Evolutionary conservation across 2,797 vertebrate species (phyloP), one percentile per base, ranked within the genome.

Genomic region (Sylvia borin): DNA sequence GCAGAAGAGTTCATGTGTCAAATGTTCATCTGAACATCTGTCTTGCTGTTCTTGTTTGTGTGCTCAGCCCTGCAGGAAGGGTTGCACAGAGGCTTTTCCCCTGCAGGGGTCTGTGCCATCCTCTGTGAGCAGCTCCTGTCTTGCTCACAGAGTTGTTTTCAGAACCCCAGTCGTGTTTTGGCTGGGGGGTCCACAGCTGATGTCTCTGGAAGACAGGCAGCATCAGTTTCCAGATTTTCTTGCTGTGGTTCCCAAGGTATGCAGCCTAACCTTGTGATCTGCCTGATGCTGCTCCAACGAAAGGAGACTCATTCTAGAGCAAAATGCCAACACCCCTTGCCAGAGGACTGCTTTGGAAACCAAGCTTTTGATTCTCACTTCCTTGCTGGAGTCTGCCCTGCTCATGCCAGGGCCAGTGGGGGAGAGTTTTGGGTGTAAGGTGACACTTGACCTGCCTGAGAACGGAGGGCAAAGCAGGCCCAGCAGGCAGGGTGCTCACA

Each of bases 141-240:
- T 25, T 40, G n/a, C 26, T 86, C 9, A 2, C 0, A 0, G 3
- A 14, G 47, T 9, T 75, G 42, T n/a, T 81, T 55, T 53, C 47
- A 79, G 45, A 71, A 36, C 25, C 12, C 1, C 4, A 21, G 25
- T 61, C 17, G 10, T 54, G 43, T 43, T 43, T 43, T 43, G 43
- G 43, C 43, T 43, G 18, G 26, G 26, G 73, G 15, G 3, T 17
- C 13, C 43, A 31, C 13, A 84, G 66, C 43, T 87, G 71, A 16
- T 3, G 4, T 40, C 31, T 5, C 1, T 66, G 64, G 32, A 61
- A 66, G 36, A 76, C 81, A 79, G 27, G 32, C 22, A 48, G 29
- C 2, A 5, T 61, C 19, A 32, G 25, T 55, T 45, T 89, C 31
- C 45, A 53, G 67, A 38, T 72, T 68, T 54, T 73, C 48, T 43